These are phyloP conservation scores for Brassicogethes aeneus DNA, from an alignment of 2,888 invertebrate genomes.

Conservation along the genomic window DNA sequence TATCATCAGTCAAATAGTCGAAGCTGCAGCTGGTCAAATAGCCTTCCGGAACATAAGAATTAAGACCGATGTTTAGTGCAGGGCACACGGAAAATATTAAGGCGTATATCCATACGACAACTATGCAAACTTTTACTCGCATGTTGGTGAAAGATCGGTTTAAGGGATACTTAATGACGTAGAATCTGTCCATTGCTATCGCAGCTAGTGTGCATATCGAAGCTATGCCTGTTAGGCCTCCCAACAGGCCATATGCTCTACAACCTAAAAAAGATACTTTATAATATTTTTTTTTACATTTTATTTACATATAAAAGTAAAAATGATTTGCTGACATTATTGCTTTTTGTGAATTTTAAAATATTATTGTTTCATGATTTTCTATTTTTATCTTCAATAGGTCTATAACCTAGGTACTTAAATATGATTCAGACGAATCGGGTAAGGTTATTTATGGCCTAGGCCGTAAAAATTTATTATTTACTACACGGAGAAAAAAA, in stretches of 20 bases:
- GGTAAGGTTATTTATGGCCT: too few species aligned
- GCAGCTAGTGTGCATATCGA: constrained; percentile 74
- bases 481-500: too few species aligned
- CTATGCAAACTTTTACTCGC: constrained; percentile 52
- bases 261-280: constrained; percentile 67
- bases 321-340: too few species aligned
- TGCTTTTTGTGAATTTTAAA: too few species aligned
- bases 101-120: constrained; percentile 67
- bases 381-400: too few species aligned
- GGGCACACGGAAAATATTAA: constrained; percentile 61
- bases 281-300: too few species aligned
- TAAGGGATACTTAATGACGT: constrained; percentile 71
- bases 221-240: constrained; percentile 70
- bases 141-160: constrained; percentile 55
- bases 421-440: too few species aligned
- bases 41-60: constrained; percentile 74
- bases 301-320: too few species aligned
- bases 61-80: constrained; percentile 59
- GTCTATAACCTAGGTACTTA: too few species aligned
- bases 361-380: too few species aligned
- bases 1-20: constrained; percentile 67
- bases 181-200: constrained; percentile 74
- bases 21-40: constrained; percentile 79
- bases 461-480: too few species aligned
- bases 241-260: constrained; percentile 68